A percentile compares a stretch with the other conserved stretches of the same genome.
phyloP scores from a whole-genome alignment of 53 echinoderm and acorn worm species.

The Henricia sp. region DNA sequence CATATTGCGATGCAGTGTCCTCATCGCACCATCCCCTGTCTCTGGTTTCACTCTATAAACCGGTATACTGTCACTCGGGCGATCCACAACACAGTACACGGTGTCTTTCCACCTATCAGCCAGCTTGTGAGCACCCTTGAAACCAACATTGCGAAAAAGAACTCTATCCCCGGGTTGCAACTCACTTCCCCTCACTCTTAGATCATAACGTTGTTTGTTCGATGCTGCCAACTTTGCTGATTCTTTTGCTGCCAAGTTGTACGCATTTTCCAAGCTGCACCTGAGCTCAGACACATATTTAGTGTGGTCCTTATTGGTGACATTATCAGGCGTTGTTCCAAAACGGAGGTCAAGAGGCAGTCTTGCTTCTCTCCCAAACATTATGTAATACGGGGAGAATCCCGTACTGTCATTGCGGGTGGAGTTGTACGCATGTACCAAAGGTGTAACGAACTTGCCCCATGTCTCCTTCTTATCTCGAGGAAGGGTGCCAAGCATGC shows the following conservation, averaged over 20 bases:
- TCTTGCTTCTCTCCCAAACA: no score
- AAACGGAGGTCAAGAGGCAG: constrained; percentile 40
- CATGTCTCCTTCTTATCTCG: constrained; percentile 60
- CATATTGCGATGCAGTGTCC: not conserved
- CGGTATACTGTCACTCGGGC: not conserved
- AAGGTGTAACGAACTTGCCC: constrained; percentile 62
- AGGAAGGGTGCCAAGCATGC: constrained; percentile 66
- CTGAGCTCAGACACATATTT: constrained; percentile 41
- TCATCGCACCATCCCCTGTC: not conserved
- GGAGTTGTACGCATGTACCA: constrained; percentile 62
- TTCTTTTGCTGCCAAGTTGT: constrained; percentile 16
- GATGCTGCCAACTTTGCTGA: constrained; percentile 22
- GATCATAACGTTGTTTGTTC: constrained; percentile 40
- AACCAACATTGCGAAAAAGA: constrained; percentile 28
- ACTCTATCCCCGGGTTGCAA: constrained; percentile 9
- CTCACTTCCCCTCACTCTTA: constrained; percentile 9
- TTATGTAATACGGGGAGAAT: constrained; percentile 51
- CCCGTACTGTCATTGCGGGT: constrained; percentile 52
- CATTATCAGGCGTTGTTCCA: not conserved
- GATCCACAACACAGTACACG: not conserved
- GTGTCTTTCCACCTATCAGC: not conserved
- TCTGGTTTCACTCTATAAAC: not conserved
- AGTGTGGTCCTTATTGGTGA: not conserved
- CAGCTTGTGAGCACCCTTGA: not conserved
- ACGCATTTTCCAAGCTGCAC: constrained; percentile 9